Evolutionary conservation across 64 coral and sea anemone species (phyloP), one percentile per base, ranked within the genome.

Genomic region (Porites australiensis): DNA sequence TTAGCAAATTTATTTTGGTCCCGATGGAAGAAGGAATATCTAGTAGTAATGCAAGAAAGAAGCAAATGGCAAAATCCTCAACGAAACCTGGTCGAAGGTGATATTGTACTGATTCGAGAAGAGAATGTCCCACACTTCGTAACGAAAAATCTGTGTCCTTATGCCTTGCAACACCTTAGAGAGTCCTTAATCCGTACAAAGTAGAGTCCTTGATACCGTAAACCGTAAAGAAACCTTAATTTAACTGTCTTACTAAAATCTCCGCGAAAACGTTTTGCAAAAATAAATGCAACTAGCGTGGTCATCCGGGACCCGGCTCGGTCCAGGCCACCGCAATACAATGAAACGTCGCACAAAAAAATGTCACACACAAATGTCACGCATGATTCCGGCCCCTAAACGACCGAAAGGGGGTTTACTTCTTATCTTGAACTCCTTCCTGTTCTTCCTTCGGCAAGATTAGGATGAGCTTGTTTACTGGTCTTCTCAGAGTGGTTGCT

Each of bases 361-460:
- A 37, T 37, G 27, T 37, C 27, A 37, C 27, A 37, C 27, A 37
- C 27, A 37, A 4, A 66, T 66, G 4, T 66, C 63, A 66, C 63
- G 63, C 63, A 66, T 4, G 15, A 14, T 77, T 58, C 76, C 76
- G 76, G 76, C 76, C 47, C 74, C 74, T 77, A 77, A 77, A 77
- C 74, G 74, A 5, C 74, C 74, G 14, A 37, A 52, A 18, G 50
- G 50, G 13, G 0, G n/a, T 79, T 79, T 79, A 55, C 76, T 79
- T 75, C 13, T 63, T 37, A 37, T 79, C 76, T 54, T 79, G 16
- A 58, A 9, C 51, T 79, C 76, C 76, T 79, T 79, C 76, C 76
- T 79, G 76, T 79, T 79, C 76, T 11, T 79, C 49, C 19, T 79
- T 79, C 2, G 76, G 76, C 76, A 58, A 8, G 76, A 79, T 79